phyloP scores from a whole-genome alignment of 2,797 vertebrate genomes.

The Lindbergichthys nudifrons region DNA sequence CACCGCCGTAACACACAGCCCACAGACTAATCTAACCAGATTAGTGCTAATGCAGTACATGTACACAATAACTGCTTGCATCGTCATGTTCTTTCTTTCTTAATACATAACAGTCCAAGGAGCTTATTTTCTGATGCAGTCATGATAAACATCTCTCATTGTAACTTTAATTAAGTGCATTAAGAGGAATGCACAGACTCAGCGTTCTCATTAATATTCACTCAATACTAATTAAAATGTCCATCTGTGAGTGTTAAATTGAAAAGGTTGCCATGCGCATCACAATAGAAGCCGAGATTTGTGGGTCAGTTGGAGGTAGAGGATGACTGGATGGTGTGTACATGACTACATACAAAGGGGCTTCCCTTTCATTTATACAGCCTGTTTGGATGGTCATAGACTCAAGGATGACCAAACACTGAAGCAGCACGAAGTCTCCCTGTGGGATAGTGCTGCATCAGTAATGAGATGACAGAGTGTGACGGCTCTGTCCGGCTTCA shows the following conservation, averaged over 20 bases:
- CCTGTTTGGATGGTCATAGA: constrained; percentile 24
- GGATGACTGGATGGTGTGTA: constrained; percentile 30
- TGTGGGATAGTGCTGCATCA: constrained; percentile 39
- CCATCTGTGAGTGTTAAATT: constrained; percentile 77
- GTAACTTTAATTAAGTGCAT: constrained; percentile 74
- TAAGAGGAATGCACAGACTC: constrained; percentile 61
- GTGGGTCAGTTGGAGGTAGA: constrained; percentile 37
- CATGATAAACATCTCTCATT: constrained; percentile 57
- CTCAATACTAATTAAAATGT: constrained; percentile 83
- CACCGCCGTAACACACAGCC: constrained; percentile 13
- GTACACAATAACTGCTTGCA: constrained; percentile 29
- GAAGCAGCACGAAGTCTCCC: constrained; percentile 35
- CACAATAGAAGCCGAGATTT: constrained; percentile 49
- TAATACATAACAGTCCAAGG: constrained; percentile 29
- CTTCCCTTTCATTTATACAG: constrained; percentile 38
- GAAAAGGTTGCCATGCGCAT: constrained; percentile 74
- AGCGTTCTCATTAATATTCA: constrained; percentile 72
- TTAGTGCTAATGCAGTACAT: constrained; percentile 14
- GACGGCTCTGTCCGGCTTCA: constrained; percentile 60
- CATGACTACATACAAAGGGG: constrained; percentile 25
- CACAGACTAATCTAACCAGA: background rate
- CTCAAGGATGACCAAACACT: constrained; percentile 43
- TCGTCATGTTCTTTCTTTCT: constrained; percentile 36
- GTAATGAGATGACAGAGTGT: constrained; percentile 64
- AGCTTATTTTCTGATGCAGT: constrained; percentile 50